Percentiles rank a stretch among this genome's conserved stretches.
phyloP scores from a whole-genome alignment of 2,888 invertebrate species.

The Limnephilus marmoratus region DNA sequence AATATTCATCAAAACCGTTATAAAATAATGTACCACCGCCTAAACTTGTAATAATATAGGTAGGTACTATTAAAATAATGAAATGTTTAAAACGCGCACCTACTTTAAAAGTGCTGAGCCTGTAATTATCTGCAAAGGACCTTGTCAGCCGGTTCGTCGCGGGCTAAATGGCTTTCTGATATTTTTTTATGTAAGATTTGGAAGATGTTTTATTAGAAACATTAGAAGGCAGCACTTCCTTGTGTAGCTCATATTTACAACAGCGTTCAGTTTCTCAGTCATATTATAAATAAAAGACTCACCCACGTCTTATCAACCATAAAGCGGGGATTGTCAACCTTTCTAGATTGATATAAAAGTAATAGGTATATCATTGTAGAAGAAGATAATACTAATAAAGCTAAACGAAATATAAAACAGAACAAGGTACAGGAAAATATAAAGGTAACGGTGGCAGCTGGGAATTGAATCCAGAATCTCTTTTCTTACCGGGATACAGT shows the following conservation, averaged over 20 bases:
- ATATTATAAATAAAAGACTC: constrained; percentile 26
- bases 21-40: background rate
- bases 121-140: background rate
- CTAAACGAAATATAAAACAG: too few species aligned
- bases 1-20: background rate
- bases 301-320: constrained; percentile 18
- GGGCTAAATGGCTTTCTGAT: background rate
- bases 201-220: background rate
- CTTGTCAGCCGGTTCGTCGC: background rate
- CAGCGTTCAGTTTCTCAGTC: constrained; percentile 21
- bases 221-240: constrained; percentile 20
- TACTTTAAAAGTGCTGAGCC: background rate
- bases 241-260: constrained; percentile 27
- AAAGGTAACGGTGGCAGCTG: too few species aligned
- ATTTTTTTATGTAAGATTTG: background rate
- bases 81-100: background rate
- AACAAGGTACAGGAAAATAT: too few species aligned
- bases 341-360: background rate
- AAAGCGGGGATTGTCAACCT: background rate
- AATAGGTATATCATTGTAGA: background rate
- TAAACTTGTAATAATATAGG: background rate
- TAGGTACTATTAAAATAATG: background rate
- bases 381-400: too few species aligned
- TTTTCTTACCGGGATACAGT: too few species aligned
- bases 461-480: too few species aligned